Evolutionary conservation across 1,140 invertebrate species (phyloP), one percentile per base, ranked within the genome.

Genomic region (Sinella curviseta): DNA sequence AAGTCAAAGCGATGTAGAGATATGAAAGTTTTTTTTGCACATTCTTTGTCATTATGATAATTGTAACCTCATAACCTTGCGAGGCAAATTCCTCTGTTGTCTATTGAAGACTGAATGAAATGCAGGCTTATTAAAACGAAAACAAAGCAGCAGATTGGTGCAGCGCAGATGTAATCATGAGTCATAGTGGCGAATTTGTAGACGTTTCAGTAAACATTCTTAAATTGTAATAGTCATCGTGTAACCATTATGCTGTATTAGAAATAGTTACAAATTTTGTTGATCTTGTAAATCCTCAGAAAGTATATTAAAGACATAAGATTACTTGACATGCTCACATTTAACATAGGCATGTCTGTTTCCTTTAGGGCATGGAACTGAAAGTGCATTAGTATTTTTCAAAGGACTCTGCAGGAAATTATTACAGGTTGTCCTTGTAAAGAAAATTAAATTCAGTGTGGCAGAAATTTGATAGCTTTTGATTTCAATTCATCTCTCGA

Each of bases 41-140:
- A 26, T 60, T 60, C 57, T 60, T 60, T 26, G 57, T 60, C 57
- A 60, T 60, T 60, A 60, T 60, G 57, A 60, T 60, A 60, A 60
- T 60, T n/a, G 57, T 60, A 60, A 60, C 57, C 57, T 60, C 57
- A 26, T 60, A 60, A 60, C 57, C 57, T 60, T 60, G 57, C 57
- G 24, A 60, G 24, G 14, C 4, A n/a, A 14, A 48, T 12, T 12
- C 39, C 39, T 8, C 39, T 48, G 39, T 48, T 48, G n/a, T n/a
- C n/a, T n/a, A n/a, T n/a, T n/a, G n/a, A n/a, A 12, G 39, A 48
- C 8, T 48, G 39, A 48, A 20, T 12, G 39, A 48, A 20, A 48
- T 12, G 39, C 20, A 8, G 8, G 39, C 20, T 48, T 12, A 48
- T 48, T 48, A 8, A 48, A 48, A 48, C 39, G 39, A 48, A 8